Evolutionary conservation across 2,888 invertebrate genomes (phyloP), one percentile per base, ranked within the genome.

Genomic region (Dione juno): DNA sequence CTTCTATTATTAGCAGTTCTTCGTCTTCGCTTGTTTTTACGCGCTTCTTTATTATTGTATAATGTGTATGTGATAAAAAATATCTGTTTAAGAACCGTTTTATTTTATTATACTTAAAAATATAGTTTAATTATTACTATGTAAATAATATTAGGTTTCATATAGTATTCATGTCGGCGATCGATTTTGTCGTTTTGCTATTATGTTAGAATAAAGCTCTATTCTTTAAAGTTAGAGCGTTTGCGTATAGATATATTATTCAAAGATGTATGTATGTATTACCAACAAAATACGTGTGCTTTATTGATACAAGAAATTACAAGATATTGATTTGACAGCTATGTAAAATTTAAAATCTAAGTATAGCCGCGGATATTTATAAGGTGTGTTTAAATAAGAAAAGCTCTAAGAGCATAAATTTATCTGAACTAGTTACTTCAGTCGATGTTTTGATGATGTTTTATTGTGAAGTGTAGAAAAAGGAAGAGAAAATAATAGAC

Each of bases 31-130:
- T 71, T 68, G 16, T 52, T 64, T 64, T 43, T 21, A 57, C 58
- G 37, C 21, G 52, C 66, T 63, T 67, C 54, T 66, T 70, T 71
- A 65, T 53, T 54, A 43, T 66, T 28, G 43, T 82, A 84, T 85
- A 86, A 86, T 84, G 84, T 87, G 84, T 88, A 88, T 89, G 89
- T 90, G 89, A 90, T 90, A 89, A 87, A 86, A 70, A 80, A 79
- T 89, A 88, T 88, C 86, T 88, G 85, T 86, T 82, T 88, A 88
- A 87, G 87, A 86, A 84, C 82, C 85, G 82, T 84, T 86, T 88
- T 84, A 87, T 86, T 88, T 88, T 88, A 87, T 84, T 85, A 85
- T 83, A 66, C 82, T 82, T 80, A 85, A 86, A 28, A 85, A 83
- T 82, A 79, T 89, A 88, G 86, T 83, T 87, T 82, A 84, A 88